Percentiles rank a stretch among this genome's conserved stretches.
Conservation (phyloP, 2,113 vertebrate genomes). For the Shinisaurus crocodilurus region DNA sequence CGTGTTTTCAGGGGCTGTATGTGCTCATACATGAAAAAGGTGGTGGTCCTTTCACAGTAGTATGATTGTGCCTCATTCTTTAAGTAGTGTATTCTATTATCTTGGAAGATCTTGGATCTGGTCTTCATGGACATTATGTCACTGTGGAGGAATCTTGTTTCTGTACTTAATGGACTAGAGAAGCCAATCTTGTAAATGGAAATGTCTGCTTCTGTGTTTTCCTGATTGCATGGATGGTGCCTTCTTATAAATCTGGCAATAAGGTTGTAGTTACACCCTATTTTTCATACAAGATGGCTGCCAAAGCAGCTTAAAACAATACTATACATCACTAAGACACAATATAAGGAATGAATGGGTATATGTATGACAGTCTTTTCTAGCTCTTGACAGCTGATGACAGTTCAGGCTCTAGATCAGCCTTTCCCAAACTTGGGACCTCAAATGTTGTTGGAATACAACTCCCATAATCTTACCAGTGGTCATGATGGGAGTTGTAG, state of each 20-base stretch:
- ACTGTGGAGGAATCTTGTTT: too few species aligned
- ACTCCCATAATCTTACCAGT: not conserved
- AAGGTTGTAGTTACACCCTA: not conserved
- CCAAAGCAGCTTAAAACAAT: not conserved
- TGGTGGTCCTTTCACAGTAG: not conserved
- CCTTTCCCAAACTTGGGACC: not conserved
- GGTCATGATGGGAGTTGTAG: not conserved
- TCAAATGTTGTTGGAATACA: not conserved
- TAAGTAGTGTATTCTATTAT: not conserved
- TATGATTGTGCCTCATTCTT: not conserved
- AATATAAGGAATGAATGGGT: not conserved
- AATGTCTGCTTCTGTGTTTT: not conserved
- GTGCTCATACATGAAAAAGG: not conserved
- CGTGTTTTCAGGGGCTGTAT: not conserved
- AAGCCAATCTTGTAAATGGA: not conserved
- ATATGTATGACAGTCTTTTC: not conserved
- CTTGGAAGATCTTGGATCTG: not conserved
- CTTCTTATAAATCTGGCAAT: not conserved
- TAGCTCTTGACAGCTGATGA: not conserved
- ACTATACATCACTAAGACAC: too few species aligned
- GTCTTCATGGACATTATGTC: not conserved
- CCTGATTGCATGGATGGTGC: constrained; percentile 10
- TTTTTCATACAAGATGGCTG: not conserved
- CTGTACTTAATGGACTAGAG: not conserved
- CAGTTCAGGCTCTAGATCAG: not conserved